Evolutionary conservation across 23 tunicate genomes (phyloP).

Genomic region (Corella eumyota): DNA sequence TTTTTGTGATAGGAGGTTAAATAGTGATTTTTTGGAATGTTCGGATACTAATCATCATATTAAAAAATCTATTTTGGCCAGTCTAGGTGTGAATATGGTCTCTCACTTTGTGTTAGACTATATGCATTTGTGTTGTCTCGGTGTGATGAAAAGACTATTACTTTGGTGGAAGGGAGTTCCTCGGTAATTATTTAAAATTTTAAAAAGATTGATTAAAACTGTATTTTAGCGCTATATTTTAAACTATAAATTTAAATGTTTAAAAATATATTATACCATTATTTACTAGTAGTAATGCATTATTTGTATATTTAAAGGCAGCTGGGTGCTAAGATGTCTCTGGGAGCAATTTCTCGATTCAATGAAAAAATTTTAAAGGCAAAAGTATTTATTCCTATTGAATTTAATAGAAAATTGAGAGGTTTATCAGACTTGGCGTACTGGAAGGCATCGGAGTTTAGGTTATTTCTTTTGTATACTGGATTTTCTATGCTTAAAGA

Average conservation of each 20-base stretch:
- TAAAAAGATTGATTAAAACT: no score
- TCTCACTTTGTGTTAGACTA: slow-evolving; percentile 17
- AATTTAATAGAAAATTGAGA: slow-evolving; percentile 29
- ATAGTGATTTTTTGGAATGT: slow-evolving; percentile 7
- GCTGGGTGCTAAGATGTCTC: neutral
- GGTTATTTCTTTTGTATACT: slow-evolving; percentile 22
- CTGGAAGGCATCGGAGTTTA: slow-evolving; percentile 36
- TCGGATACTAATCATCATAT: slow-evolving; percentile 19
- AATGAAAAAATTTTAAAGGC: neutral
- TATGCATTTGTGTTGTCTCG: slow-evolving; percentile 34
- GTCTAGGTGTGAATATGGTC: slow-evolving; percentile 16
- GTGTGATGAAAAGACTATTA: slow-evolving; percentile 22
- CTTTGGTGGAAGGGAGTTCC: slow-evolving; percentile 32
- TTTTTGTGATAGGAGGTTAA: slow-evolving; percentile 5
- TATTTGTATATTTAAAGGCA: no score
- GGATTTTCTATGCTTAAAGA: slow-evolving; percentile 15
- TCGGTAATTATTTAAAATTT: slow-evolving; percentile 21
- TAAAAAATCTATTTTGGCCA: slow-evolving; percentile 13
- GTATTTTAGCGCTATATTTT: no score
- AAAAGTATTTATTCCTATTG: slow-evolving; percentile 13
- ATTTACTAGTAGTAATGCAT: no score
- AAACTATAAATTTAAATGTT: no score
- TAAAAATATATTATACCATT: no score
- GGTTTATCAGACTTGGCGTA: slow-evolving; percentile 13
- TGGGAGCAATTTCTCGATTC: neutral